Base-by-base conservation (phyloP, 2,797 vertebrate genomes). In the Parauchenoglanis punctatus region DNA sequence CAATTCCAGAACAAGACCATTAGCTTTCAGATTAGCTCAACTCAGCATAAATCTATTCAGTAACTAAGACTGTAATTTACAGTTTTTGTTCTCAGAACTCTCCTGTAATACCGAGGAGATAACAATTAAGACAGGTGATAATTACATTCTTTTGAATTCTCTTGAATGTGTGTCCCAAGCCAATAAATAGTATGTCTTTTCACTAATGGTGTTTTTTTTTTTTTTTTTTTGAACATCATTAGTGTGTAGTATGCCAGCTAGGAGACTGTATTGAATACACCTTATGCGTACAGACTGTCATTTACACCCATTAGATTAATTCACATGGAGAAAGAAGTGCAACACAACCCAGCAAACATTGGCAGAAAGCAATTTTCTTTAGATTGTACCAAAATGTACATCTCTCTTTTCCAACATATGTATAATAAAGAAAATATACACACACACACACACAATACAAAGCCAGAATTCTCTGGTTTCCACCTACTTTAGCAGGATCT, bases 401-500 rank as follows among this genome's bases (percentile, higher is more conserved):
- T 52, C 12, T n/a, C 31, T 46, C 18, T 46, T 46, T 46, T 73
- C 68, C 20, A 73, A 44, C 8, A 44, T 25, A 44, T 73, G 1
- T 20, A 77, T 17, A 6, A 5, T 6, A 4, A 4, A 1, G 13
- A 77, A 28, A 28, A 35, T 35, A n/a, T 35, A 35, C 3, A 35
- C 3, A 35, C 35, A 35, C 35, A 35, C 35, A 35, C 35, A 35
- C 35, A 35, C 35, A 35, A 35, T 80, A 52, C 17, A 83, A 72
- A 40, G 35, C 8, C 46, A 65, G 67, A 17, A 1, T 23, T 28
- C 17, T 78, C 13, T 7, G 4, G 35, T 23, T 40, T 78, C n/a
- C 85, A 87, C 54, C 81, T 86, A 31, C 77, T 73, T 72, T 80
- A 75, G 25, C 11, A 13, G 1, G n/a, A 3, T 58, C 10, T 59